Evolutionary conservation across 2,888 invertebrate species (phyloP), one percentile per base, ranked within the genome.

Genomic region (Alsophila aescularia): DNA sequence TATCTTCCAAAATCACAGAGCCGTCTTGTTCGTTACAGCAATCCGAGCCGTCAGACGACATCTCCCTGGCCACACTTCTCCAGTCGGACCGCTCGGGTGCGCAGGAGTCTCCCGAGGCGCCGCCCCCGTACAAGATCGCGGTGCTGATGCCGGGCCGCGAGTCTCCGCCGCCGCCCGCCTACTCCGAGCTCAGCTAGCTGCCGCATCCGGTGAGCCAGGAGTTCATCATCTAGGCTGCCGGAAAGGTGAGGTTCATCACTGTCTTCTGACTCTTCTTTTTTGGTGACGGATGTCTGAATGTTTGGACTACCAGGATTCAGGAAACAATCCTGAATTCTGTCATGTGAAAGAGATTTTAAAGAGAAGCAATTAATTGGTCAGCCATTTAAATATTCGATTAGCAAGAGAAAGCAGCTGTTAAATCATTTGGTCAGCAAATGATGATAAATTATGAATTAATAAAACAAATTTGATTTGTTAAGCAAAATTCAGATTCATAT

Each of bases 51-150:
- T 82, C 82, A 3, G 87, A 85, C 62, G 85, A 87, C 72, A 81
- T 86, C 56, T 83, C 85, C 24, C 24, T 24, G 7, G 24, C 24
- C 24, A 24, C 24, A 8, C 24, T 24, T 5, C 24, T 24, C 5
- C 24, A 29, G 29, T 29, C 29, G n/a, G 29, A 29, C 10, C 24
- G 24, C 24, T 24, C 24, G 7, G 61, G 58, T 52, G 47, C 51
- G 7, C 55, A 64, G 13, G 67, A 63, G 45, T 67, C 63, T 12
- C 67, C 66, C 2, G 81, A 92, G 68, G 92, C 94, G 39, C 94
- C 96, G 14, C 96, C 96, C n/a, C 96, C 96, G 8, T 96, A 96
- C 91, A 96, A 96, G 88, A 95, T 96, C 87, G 96, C 96, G 34
- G 95, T 96, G 72, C 87, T 96, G 66, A 93, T 96, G 75, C 95